Percentiles rank a stretch among this genome's conserved stretches.
These are phyloP conservation scores for Lepilemur ruficaudatus DNA, from an alignment of 2,797 vertebrate genomes.

Conservation along the genomic window DNA sequence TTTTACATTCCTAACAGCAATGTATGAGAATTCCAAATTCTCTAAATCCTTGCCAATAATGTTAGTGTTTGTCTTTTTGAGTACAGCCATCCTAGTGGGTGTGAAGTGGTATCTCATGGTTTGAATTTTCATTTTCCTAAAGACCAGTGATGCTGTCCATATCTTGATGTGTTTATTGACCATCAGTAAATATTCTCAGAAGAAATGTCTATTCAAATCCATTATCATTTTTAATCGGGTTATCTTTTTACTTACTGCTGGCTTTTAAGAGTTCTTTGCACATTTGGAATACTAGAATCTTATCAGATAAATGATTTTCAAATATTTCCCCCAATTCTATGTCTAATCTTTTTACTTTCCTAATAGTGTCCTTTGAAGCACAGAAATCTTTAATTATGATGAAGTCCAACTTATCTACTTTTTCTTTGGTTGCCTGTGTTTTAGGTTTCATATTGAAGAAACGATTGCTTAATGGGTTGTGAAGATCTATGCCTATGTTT, in stretches of 20 bases:
- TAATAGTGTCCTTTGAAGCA: background rate
- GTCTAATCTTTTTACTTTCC: background rate
- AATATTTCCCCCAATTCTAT: background rate
- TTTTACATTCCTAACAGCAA: background rate
- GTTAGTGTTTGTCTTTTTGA: background rate
- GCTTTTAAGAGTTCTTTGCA: background rate
- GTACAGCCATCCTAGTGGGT: background rate
- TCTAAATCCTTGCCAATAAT: background rate
- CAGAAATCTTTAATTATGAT: background rate
- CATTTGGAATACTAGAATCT: background rate
- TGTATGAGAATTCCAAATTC: background rate
- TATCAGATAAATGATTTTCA: background rate
- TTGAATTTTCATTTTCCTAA: conserved; percentile 20
- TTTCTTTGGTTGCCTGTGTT: background rate
- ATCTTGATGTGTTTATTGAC: background rate
- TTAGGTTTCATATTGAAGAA: conserved; percentile 6
- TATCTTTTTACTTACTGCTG: background rate
- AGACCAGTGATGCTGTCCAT: background rate
- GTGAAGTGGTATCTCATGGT: background rate
- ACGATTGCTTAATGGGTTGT: background rate
- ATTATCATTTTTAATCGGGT: background rate
- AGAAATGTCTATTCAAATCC: background rate
- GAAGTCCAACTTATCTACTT: background rate
- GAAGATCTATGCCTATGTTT: background rate
- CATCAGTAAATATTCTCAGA: background rate